Base-by-base conservation (phyloP, 2,797 vertebrate genomes). In the Rhinatrema bivittatum region DNA sequence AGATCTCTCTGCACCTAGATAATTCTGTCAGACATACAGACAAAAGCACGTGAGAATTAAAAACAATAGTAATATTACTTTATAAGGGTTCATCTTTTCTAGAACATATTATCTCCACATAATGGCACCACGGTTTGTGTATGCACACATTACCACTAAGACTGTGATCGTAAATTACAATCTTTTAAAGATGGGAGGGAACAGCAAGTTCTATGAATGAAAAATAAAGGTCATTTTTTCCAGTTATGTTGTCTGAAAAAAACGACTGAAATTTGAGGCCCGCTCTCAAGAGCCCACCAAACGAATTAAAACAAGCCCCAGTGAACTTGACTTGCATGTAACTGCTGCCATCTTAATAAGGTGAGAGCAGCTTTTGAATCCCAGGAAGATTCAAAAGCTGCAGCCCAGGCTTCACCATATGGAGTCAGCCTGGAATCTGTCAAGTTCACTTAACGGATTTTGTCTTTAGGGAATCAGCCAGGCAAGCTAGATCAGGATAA, bases 381-480 rank as follows among this genome's bases (percentile, higher is more conserved):
- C 67, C 70, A 71, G 57, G 53, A 62, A 71, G 62, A 60, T 53
- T 56, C 60, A 46, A 24, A 60, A 57, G 60, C 69, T 32, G 58
- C 47, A 75, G 66, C 70, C 60, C 59, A 47, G 69, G 70, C 72
- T 65, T 60, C 49, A 74, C 82, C 85, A 87, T 88, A 85, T 81
- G 85, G 86, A 82, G 72, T 65, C 78, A 76, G 78, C 63, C 76
- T 88, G 77, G 77, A 84, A 85, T 70, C 81, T 86, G 84, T 88
- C 85, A 85, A 63, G 67, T 81, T 87, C 79, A 78, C 76, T 88
- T 86, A 87, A 78, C 62, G 74, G 65, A 72, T 83, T 70, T 73
- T 74, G 72, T 83, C 84, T 85, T 79, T 50, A 68, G 78, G 81
- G 80, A 88, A 47, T 62, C 69, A 79, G 74, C 70, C 76, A 84